Conservation (phyloP, 2,888 invertebrate genomes). For the Scaptomyza flava region DNA sequence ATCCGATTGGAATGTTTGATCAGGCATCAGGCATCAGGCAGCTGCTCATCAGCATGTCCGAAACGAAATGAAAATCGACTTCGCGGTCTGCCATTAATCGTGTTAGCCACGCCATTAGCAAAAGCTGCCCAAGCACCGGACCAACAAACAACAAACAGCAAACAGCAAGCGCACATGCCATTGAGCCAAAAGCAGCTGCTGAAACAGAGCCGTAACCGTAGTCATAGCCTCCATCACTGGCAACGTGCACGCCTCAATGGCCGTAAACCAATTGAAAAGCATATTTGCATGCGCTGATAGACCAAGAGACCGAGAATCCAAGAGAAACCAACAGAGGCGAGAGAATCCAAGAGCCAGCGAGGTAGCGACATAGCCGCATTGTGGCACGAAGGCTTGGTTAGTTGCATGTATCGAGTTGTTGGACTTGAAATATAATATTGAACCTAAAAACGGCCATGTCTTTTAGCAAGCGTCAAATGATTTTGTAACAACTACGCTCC, state of each 20-base stretch:
- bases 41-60: constrained; percentile 50
- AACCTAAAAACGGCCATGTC: constrained; percentile 42
- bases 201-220: constrained; percentile 15
- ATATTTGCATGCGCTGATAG: constrained; percentile 78
- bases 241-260: constrained; percentile 67
- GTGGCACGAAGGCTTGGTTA: constrained; percentile 26
- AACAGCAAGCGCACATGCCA: constrained; percentile 49
- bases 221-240: constrained; percentile 11
- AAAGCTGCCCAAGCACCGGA: constrained; percentile 59
- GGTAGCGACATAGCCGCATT: constrained; percentile 22
- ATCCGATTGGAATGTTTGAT: constrained; percentile 75
- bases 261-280: constrained; percentile 79
- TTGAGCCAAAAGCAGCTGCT: constrained; percentile 12
- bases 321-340: neutral
- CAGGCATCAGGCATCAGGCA: constrained; percentile 61
- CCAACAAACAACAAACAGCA: constrained; percentile 47
- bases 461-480: constrained; percentile 57
- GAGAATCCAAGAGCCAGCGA: neutral
- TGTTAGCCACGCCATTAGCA: constrained; percentile 79
- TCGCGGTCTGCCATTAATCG: constrained; percentile 68
- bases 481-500: neutral
- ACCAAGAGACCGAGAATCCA: constrained; percentile 34
- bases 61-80: constrained; percentile 38
- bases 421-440: constrained; percentile 73
- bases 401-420: constrained; percentile 41